A percentile compares a stretch with the other conserved stretches of the same genome.
These are phyloP conservation scores for Cotesia typhae DNA, from an alignment of 1,140 invertebrate species.

Conservation along the genomic window DNA sequence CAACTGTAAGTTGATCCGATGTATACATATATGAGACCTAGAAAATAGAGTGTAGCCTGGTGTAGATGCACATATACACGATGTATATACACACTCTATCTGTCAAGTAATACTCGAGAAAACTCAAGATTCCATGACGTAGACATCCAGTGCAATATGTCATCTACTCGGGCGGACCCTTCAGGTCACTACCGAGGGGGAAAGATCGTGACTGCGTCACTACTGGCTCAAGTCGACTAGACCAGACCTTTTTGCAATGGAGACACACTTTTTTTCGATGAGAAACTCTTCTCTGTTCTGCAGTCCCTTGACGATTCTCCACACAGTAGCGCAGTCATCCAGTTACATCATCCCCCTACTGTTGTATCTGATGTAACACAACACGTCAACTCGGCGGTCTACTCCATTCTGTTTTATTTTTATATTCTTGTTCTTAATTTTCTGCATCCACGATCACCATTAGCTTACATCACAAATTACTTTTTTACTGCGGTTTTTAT, in stretches of 20 bases:
- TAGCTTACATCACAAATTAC: background rate
- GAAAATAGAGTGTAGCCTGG: background rate
- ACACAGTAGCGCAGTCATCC: constrained; percentile 31
- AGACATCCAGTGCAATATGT: background rate
- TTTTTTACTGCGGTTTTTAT: background rate
- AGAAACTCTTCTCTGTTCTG: constrained; percentile 1
- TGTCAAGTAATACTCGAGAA: background rate
- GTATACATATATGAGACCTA: background rate
- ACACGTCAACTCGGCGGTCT: constrained; percentile 4
- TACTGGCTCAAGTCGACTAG: too few species aligned
- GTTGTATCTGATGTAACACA: constrained; percentile 19
- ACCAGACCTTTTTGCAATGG: constrained; percentile 49
- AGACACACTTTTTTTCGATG: constrained; percentile 55
- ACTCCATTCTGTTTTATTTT: too few species aligned
- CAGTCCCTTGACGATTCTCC: constrained; percentile 14
- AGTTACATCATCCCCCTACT: constrained; percentile 29
- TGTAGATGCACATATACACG: background rate
- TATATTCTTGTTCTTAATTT: constrained; percentile 29
- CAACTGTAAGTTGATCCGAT: too few species aligned
- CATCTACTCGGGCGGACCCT: background rate
- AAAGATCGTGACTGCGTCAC: constrained; percentile 7
- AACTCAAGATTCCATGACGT: constrained; percentile 22
- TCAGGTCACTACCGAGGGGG: background rate
- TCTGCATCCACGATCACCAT: constrained; percentile 31
- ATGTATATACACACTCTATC: background rate